Evolutionary conservation across 2,113 vertebrate genomes (phyloP).

Genomic region (Neomonachus schauinslandi): DNA sequence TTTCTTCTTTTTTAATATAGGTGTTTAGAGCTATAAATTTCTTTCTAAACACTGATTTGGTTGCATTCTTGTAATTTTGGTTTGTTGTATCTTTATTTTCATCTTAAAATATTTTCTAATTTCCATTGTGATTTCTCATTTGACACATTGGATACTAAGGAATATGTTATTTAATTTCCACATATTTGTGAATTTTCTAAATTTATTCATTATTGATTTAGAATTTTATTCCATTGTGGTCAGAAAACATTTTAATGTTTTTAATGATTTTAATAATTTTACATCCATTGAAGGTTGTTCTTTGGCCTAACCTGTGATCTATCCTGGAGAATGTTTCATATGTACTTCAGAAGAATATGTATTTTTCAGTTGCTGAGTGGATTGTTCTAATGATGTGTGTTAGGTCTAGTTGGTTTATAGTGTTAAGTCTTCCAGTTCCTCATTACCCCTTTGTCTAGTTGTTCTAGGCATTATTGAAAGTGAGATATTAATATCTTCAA

Average conservation of each 20-base stretch:
- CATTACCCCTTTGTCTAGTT: background rate
- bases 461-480: background rate
- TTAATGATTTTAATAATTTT: background rate
- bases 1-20: background rate
- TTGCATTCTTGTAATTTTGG: background rate
- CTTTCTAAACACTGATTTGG: background rate
- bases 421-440: background rate
- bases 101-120: background rate
- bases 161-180: background rate
- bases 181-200: background rate
- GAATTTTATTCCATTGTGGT: background rate
- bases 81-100: background rate
- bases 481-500: background rate
- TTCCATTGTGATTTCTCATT: background rate
- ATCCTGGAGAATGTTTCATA: background rate
- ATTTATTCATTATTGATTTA: background rate
- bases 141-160: background rate
- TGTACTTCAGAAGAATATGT: background rate
- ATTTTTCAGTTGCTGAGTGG: background rate
- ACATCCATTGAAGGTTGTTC: background rate
- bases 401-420: background rate
- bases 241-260: background rate
- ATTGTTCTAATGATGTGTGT: background rate
- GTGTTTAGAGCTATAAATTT: background rate
- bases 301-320: background rate